Percentiles rank a stretch among this genome's conserved stretches.
Conservation (phyloP, 2,797 vertebrate species). For the Momotus momota region DNA sequence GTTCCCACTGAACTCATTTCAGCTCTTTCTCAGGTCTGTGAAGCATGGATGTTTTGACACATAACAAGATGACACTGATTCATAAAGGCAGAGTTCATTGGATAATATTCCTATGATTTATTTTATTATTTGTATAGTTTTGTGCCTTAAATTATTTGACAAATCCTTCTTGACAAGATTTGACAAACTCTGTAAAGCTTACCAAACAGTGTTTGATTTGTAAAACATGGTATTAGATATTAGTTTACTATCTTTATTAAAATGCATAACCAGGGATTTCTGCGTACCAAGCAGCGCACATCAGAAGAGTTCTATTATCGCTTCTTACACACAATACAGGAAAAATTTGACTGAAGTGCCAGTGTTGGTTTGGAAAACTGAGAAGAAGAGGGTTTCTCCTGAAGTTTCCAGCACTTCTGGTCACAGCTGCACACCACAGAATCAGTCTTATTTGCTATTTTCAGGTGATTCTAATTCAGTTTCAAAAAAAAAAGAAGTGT, state of each 20-base stretch:
- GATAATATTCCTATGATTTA: conserved; percentile 30
- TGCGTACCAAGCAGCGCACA: neutral
- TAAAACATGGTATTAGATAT: neutral
- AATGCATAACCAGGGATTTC: neutral
- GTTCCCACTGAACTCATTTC: neutral
- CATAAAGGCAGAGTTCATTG: conserved; percentile 27
- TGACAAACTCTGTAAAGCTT: conserved; percentile 20
- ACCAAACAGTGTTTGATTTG: neutral
- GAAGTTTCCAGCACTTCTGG: neutral
- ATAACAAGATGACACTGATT: conserved; percentile 5
- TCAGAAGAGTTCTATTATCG: neutral
- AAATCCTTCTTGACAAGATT: conserved; percentile 34
- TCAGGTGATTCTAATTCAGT: neutral
- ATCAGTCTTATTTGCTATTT: neutral
- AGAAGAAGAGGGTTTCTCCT: neutral
- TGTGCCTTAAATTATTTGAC: conserved; percentile 26
- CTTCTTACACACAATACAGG: neutral
- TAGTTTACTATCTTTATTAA: neutral
- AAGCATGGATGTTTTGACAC: neutral
- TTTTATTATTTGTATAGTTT: conserved; percentile 40
- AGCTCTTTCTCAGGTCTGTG: neutral
- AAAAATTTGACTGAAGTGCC: neutral
- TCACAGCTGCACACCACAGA: neutral
- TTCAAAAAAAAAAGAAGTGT: neutral
- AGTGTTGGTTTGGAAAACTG: neutral